Evolutionary conservation across 2,113 vertebrate species (phyloP), one percentile per base, ranked within the genome.

Genomic region (Dissostichus mawsoni): DNA sequence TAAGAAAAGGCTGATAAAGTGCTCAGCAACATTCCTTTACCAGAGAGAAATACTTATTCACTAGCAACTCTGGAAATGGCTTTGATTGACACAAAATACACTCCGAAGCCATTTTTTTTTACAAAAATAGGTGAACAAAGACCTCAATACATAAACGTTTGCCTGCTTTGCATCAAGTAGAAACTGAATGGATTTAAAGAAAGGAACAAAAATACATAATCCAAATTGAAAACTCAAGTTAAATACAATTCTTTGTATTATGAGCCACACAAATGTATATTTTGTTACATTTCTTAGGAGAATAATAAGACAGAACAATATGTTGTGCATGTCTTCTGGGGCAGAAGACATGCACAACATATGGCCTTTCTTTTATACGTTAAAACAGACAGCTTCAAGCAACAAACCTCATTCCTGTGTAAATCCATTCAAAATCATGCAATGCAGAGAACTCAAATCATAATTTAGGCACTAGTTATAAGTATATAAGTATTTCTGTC

Each of bases 1-100:
- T 53, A 33, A 64, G 47, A 81, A 47, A 84, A 76, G 58, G 59
- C 71, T 61, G 69, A 84, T 82, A 88, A 88, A 89, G 90, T 87
- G 88, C 76, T 76, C 57, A 29, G 68, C 29, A 53, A 83, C 70
- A 78, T 68, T 82, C 56, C 55, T 70, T 45, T 47, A 64, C 64
- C 67, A 44, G 64, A 81, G 16, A 83, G 11, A 65, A 61, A 69
- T 45, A 80, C 33, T 16, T 13, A 17, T 71, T 76, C 11, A 64
- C 36, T 41, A 41, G 68, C 20, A 20, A 13, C 14, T 74, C 6
- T 45, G 17, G 76, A 71, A 67, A 75, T 61, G 76, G 25, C 69
- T 58, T 68, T 45, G 29, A 77, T 8, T 61, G 61, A 65, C 61
- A 78, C 14, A 83, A 81, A 66, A 48, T 71, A 71, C 12, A 64